phyloP scores from a whole-genome alignment of 2,888 invertebrate genomes.

The Epistrophella euchroma region DNA sequence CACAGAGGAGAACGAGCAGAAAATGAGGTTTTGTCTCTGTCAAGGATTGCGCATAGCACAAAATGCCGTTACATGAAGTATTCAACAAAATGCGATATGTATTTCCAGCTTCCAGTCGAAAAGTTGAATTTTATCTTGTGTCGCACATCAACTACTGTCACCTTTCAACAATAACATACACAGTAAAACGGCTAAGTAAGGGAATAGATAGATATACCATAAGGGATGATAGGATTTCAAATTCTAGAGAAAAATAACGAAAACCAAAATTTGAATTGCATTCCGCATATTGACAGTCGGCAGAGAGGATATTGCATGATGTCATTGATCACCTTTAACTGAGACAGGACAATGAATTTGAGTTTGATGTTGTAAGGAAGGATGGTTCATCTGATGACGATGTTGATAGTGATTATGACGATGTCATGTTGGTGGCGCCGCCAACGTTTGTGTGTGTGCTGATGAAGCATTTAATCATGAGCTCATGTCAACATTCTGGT shows the following conservation, averaged over 20 bases:
- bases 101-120: slow-evolving; percentile 40
- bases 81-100: slow-evolving; percentile 45
- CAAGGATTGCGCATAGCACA: slow-evolving; percentile 55
- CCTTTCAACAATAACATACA: slow-evolving; percentile 31
- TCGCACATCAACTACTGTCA: slow-evolving; percentile 43
- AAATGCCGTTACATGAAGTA: slow-evolving; percentile 62
- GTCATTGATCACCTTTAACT: slow-evolving; percentile 74
- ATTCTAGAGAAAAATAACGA: slow-evolving; percentile 21
- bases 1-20: slow-evolving; percentile 19
- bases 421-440: slow-evolving; percentile 12
- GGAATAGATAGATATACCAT: not conserved
- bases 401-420: slow-evolving; percentile 8
- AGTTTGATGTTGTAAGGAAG: slow-evolving; percentile 52
- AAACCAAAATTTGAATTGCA: slow-evolving; percentile 72
- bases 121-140: slow-evolving; percentile 50
- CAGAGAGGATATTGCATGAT: slow-evolving; percentile 68
- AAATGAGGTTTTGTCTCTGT: slow-evolving; percentile 70
- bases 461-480: slow-evolving; percentile 75
- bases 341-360: slow-evolving; percentile 67
- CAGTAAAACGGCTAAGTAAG: not conserved
- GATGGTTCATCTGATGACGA: slow-evolving; percentile 22
- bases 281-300: slow-evolving; percentile 67
- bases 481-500: slow-evolving; percentile 69
- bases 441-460: slow-evolving; percentile 23
- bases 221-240: not conserved